Evolutionary conservation across 2,113 vertebrate genomes (phyloP).

Genomic region (Chaetorhynchus papuensis): DNA sequence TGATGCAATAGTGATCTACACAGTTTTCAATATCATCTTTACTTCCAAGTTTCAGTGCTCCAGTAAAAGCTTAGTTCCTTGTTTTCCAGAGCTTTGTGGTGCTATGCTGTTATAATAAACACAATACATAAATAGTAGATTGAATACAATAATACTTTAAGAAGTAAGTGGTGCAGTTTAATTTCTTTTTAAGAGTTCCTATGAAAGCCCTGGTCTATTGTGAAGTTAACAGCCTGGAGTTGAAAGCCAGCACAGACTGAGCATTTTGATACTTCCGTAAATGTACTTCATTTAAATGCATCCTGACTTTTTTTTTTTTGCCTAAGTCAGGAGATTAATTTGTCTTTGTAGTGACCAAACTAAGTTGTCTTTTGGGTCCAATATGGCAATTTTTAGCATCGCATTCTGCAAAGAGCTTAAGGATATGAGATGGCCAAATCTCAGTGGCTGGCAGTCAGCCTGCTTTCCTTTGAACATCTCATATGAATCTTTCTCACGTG

Average conservation of each 20-base stretch:
- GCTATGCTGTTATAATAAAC: neutral
- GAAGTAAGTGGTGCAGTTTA: neutral
- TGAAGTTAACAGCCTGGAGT: neutral
- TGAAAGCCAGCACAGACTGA: neutral
- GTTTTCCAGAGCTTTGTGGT: neutral
- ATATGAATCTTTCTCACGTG: neutral
- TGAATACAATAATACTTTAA: neutral
- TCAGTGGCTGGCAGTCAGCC: neutral
- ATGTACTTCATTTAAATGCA: neutral
- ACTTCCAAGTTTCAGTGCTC: neutral
- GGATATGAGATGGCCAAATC: neutral
- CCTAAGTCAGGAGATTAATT: neutral
- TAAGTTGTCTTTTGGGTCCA: neutral
- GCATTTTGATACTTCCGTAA: neutral
- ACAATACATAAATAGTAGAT: neutral
- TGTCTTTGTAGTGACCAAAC: neutral
- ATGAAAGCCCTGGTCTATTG: neutral
- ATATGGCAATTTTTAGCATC: neutral
- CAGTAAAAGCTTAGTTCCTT: neutral
- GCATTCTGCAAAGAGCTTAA: neutral
- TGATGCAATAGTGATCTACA: neutral
- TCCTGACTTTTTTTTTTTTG: neutral
- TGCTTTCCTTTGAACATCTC: neutral
- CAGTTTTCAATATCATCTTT: neutral
- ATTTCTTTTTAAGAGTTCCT: neutral